Evolutionary conservation across 2,888 invertebrate genomes (phyloP), one percentile per base, ranked within the genome.

Genomic region (Tenthredo amoena): DNA sequence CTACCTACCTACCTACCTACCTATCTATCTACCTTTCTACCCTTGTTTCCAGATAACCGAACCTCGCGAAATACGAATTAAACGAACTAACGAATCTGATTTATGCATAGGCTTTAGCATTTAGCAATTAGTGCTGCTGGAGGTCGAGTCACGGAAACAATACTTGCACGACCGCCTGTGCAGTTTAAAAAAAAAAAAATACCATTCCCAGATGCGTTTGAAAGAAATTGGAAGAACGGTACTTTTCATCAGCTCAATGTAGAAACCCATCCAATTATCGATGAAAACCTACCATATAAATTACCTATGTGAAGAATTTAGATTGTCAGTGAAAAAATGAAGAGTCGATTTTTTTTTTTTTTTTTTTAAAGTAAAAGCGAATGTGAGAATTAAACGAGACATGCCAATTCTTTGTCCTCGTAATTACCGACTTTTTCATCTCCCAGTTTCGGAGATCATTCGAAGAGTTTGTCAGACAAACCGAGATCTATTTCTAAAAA

Each of bases 71-170:
- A 77, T 50, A 40, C 40, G 40, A 50, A 58, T 62, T 58, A 37
- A 79, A 26, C 37, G 58, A 58, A 58, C 58, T 47, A 79, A 79
- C 62, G 79, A 79, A 58, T 62, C 47, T 62, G 40, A 79, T 79
- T 79, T 79, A 79, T 79, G 79, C 79, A 26, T 26, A 62, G 40
- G 40, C 79, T 62, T 79, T 79, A 79, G 37, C 79, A 79, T 79
- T 79, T 79, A 79, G 79, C 79, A 79, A 79, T 79, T 79, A 79
- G 79, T 79, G 55, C 55, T 55, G n/a, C 55, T n/a, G 55, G 18
- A 15, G 37, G n/a, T 7, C 12, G 79, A 15, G 72, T 40, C 37
- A 72, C 72, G 37, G 21, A 7, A n/a, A 72, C 21, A 40, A 72
- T 40, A 72, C 37, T 18, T 58, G 2, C 58, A 37, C 37, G 5